Evolutionary conservation across 1,140 invertebrate species (phyloP), one percentile per base, ranked within the genome.

Genomic region (Hypsibius dujardini): DNA sequence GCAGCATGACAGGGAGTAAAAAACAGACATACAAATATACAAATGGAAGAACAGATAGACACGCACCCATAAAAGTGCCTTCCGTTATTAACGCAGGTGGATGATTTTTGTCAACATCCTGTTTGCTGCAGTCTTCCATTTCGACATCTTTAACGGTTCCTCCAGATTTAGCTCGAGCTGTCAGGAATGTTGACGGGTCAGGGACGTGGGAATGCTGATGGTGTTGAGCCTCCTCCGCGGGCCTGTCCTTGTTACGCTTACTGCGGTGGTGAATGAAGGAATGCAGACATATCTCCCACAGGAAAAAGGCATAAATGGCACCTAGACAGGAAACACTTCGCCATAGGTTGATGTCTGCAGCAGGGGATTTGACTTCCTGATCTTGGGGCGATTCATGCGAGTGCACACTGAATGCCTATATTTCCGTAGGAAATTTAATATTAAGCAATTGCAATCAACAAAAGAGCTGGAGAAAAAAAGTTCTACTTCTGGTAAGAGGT

Each of bases 401-500:
- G n/a, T 56, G 50, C n/a, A 7, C 50, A 7, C 7, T n/a, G 50
- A 56, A n/a, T 7, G 50, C 50, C 50, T 56, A 56, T n/a, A n/a
- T n/a, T n/a, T n/a, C n/a, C n/a, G n/a, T n/a, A 56, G n/a, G 50
- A 56, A 56, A 56, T 7, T 56, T 56, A 7, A 56, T n/a, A 56
- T 56, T 56, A 56, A 56, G n/a, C 50, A 7, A 56, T 56, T n/a
- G n/a, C n/a, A n/a, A n/a, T n/a, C n/a, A n/a, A n/a, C n/a, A n/a
- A n/a, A n/a, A n/a, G n/a, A n/a, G n/a, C n/a, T n/a, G n/a, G n/a
- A n/a, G n/a, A n/a, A n/a, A n/a, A n/a, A n/a, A n/a, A 40, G 46
- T 47, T 46, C 67, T 78, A 82, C 91, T 81, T 95, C 92, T 69
- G 92, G 92, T 76, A 95, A 82, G 28, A 96, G 83, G 84, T 96